These are phyloP conservation scores for Melanostoma scalare DNA, from an alignment of 2,888 invertebrate species.

Conservation along the genomic window DNA sequence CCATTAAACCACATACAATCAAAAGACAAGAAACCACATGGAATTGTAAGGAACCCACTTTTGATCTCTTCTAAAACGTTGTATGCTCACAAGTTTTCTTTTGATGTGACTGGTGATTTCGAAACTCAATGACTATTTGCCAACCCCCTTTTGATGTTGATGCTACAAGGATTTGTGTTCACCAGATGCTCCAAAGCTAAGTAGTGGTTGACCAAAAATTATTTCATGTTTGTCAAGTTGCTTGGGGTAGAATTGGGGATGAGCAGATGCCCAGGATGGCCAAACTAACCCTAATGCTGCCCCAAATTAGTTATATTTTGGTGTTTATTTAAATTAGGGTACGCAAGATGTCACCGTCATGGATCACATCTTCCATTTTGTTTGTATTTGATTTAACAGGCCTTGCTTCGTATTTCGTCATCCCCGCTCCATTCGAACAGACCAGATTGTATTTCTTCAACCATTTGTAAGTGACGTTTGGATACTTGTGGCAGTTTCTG, in stretches of 20 bases:
- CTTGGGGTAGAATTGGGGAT: constrained; percentile 22
- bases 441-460: constrained; percentile 85
- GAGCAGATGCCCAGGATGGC: constrained; percentile 58
- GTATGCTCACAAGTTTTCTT: constrained; percentile 62
- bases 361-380: constrained; percentile 59
- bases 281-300: constrained; percentile 62
- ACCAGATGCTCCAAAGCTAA: constrained; percentile 68
- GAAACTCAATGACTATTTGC: constrained; percentile 61
- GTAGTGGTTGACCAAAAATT: constrained; percentile 69
- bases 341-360: constrained; percentile 53
- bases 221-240: constrained; percentile 68
- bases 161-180: constrained; percentile 61
- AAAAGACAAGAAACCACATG: constrained; percentile 55
- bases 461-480: constrained; percentile 85
- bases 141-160: constrained; percentile 41
- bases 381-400: constrained; percentile 79
- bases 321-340: constrained; percentile 69
- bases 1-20: constrained; percentile 40
- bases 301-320: constrained; percentile 62
- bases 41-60: constrained; percentile 44
- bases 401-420: constrained; percentile 87
- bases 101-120: constrained; percentile 46
- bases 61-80: constrained; percentile 56
- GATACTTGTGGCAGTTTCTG: constrained; percentile 82
- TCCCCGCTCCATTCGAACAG: constrained; percentile 85